These are phyloP conservation scores for Calidris pygmaea DNA, from an alignment of 2,113 vertebrate species.

Conservation along the genomic window DNA sequence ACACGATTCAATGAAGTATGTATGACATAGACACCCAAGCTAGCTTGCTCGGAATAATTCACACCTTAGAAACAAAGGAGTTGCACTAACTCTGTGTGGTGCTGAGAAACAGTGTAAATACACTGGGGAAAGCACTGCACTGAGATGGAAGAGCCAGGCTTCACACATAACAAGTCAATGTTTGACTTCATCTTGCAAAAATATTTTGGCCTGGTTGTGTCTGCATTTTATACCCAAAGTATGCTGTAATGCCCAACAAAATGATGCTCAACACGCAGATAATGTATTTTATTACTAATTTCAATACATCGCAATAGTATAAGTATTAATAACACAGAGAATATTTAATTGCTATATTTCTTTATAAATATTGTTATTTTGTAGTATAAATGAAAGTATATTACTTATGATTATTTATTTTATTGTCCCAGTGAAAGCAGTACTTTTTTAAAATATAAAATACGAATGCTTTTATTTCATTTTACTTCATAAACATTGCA, in stretches of 20 bases:
- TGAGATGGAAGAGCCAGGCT: neutral
- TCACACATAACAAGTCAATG: neutral
- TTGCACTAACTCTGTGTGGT: neutral
- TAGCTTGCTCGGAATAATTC: neutral
- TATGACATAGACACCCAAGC: neutral
- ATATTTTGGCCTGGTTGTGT: neutral
- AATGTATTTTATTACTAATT: neutral
- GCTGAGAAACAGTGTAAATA: neutral
- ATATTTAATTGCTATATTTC: neutral
- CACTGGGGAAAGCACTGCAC: neutral
- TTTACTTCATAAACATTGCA: neutral
- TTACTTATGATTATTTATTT: neutral
- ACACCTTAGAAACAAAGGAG: neutral
- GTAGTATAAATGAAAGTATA: neutral
- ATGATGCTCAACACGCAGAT: neutral
- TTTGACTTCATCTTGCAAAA: neutral
- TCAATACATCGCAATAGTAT: neutral
- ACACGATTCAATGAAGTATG: neutral
- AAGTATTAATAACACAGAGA: neutral
- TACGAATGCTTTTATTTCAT: neutral
- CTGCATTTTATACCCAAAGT: neutral
- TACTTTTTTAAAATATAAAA: neutral
- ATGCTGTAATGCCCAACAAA: neutral
- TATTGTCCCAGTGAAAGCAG: neutral
- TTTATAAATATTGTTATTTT: neutral